These are phyloP conservation scores for Maniola jurtina DNA, from an alignment of 1,140 invertebrate genomes.

Conservation along the genomic window DNA sequence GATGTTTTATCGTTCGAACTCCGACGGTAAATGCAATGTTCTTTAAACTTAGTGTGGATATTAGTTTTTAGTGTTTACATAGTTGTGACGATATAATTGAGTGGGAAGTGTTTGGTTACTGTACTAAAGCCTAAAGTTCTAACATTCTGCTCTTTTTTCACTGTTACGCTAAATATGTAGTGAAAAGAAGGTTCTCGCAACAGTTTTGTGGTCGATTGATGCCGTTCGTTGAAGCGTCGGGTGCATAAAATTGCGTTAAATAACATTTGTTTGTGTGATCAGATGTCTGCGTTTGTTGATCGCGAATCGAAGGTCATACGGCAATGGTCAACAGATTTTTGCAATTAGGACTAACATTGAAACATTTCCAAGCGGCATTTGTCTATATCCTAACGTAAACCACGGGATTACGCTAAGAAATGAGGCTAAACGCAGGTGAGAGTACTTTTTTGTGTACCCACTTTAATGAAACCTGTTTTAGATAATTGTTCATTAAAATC, in stretches of 20 bases:
- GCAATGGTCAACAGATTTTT: conserved; percentile 51
- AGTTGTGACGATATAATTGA: conserved; percentile 55
- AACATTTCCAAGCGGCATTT: conserved; percentile 34
- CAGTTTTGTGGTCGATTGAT: conserved; percentile 42
- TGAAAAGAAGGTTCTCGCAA: conserved; percentile 63
- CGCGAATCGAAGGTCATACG: conserved; percentile 53
- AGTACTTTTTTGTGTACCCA: conserved; percentile 43
- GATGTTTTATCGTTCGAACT: conserved; percentile 80
- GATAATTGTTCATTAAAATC: conserved; percentile 14
- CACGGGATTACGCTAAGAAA: conserved; percentile 35
- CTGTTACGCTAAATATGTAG: conserved; percentile 54
- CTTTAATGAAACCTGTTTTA: conserved; percentile 40
- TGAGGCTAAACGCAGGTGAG: conserved; percentile 48
- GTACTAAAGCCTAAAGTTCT: conserved; percentile 62
- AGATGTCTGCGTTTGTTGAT: conserved; percentile 69
- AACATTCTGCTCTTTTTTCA: conserved; percentile 62
- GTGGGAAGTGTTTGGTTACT: conserved; percentile 70
- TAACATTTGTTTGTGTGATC: conserved; percentile 60
- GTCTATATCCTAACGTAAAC: conserved; percentile 21
- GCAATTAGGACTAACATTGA: conserved; percentile 38
- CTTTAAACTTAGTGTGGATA: conserved; percentile 76
- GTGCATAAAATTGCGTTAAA: conserved; percentile 36
- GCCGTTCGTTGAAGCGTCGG: conserved; percentile 12
- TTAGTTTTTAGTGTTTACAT: conserved; percentile 73
- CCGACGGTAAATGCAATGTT: conserved; percentile 79